Conservation (phyloP, 2,888 invertebrate species). For the Drosophila conformis region DNA sequence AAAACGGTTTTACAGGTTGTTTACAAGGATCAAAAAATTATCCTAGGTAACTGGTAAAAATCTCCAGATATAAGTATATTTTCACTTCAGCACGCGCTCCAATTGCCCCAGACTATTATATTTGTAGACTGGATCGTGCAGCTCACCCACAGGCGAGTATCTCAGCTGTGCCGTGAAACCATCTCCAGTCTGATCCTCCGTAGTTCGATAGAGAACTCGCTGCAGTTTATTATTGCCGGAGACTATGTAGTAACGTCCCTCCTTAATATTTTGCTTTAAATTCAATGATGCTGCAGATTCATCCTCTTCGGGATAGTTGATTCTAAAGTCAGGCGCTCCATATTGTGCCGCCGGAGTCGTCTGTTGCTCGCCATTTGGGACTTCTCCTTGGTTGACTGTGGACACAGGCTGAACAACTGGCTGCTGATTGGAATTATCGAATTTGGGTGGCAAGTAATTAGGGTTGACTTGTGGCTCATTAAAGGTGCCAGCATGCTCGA, state of each 20-base stretch:
- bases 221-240: constrained; percentile 84
- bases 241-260: constrained; percentile 84
- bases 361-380: not conserved
- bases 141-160: constrained; percentile 84
- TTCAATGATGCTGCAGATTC: constrained; percentile 10
- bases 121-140: constrained; percentile 84
- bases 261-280: constrained; percentile 20
- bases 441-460: constrained; percentile 69
- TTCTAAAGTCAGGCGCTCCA: constrained; percentile 67
- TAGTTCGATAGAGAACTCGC: constrained; percentile 82
- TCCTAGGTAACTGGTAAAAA: not conserved
- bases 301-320: constrained; percentile 67
- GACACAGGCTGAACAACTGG: constrained; percentile 31
- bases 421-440: constrained; percentile 37
- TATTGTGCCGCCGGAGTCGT: constrained; percentile 61
- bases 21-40: not conserved
- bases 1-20: not conserved
- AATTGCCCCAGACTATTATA: constrained; percentile 84
- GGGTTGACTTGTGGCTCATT: constrained; percentile 51
- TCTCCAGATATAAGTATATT: not conserved
- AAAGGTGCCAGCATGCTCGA: constrained; percentile 78
- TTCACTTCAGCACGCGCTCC: constrained; percentile 81
- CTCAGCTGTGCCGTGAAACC: constrained; percentile 84
- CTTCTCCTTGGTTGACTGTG: constrained; percentile 23
- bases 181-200: constrained; percentile 74